phyloP scores from a whole-genome alignment of 2,888 invertebrate genomes.

The Leistus spinibarbis region DNA sequence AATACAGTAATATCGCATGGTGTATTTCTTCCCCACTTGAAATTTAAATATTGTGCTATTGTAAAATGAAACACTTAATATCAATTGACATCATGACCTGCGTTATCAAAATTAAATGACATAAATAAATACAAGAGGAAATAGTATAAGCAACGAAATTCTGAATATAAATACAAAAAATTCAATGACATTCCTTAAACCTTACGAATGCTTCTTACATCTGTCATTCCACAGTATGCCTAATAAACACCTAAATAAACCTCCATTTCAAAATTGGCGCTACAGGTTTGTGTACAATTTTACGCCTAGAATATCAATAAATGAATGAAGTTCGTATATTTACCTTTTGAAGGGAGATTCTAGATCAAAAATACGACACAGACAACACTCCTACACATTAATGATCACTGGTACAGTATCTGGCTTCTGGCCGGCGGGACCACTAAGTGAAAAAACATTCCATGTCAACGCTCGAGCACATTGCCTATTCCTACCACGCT shows the following conservation, averaged over 20 bases:
- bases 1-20: too few relatives aligned
- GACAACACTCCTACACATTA: conserved; percentile 24
- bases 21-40: not conserved
- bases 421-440: conserved; percentile 1
- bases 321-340: not conserved
- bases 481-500: conserved; percentile 21
- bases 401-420: not conserved
- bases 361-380: conserved; percentile 5
- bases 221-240: not conserved
- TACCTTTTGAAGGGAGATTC: conserved; percentile 2
- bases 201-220: not conserved
- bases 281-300: not conserved
- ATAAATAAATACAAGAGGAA: not conserved
- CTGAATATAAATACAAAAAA: not conserved
- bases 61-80: not conserved
- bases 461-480: conserved; percentile 20
- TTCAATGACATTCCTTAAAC: not conserved
- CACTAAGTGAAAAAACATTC: conserved; percentile 26
- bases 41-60: not conserved
- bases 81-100: not conserved
- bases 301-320: not conserved
- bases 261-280: conserved; percentile 16
- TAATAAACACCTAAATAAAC: not conserved
- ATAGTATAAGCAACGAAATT: not conserved
- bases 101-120: not conserved